Evolutionary conservation across 2,888 invertebrate species (phyloP).

Genomic region (Harpagoxenus sublaevis): DNA sequence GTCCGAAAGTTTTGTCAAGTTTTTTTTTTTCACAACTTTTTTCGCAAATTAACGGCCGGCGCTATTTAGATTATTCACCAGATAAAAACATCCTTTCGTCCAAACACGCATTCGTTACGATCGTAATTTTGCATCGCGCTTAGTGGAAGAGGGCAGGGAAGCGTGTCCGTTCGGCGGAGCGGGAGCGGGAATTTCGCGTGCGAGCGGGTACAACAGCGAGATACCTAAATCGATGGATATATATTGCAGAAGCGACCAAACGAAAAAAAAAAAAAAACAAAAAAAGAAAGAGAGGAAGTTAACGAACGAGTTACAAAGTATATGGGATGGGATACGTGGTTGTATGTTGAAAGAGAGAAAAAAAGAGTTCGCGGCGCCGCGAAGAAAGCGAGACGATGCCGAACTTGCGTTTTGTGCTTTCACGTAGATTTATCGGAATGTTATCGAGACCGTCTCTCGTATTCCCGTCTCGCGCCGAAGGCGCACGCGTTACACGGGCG

Average conservation of each 20-base stretch:
- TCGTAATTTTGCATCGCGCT: slow-evolving; percentile 30
- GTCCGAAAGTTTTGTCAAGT: slow-evolving; percentile 23
- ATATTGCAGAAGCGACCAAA: slow-evolving; percentile 39
- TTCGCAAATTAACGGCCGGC: slow-evolving; percentile 45
- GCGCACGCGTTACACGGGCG: neutral
- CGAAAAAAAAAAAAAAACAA: neutral
- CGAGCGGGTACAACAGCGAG: slow-evolving; percentile 32
- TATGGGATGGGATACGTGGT: slow-evolving; percentile 19
- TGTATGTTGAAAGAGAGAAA: neutral
- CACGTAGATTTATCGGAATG: slow-evolving; percentile 37
- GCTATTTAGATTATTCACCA: slow-evolving; percentile 36
- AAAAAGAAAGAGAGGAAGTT: slow-evolving; percentile 27
- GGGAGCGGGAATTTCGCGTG: slow-evolving; percentile 49
- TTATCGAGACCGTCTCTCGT: slow-evolving; percentile 9
- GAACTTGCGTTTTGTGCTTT: slow-evolving; percentile 20
- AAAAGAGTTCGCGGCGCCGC: slow-evolving; percentile 30
- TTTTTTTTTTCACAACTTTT: slow-evolving; percentile 2
- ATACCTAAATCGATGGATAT: slow-evolving; percentile 36
- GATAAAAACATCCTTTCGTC: slow-evolving; percentile 17
- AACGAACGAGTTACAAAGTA: slow-evolving; percentile 30
- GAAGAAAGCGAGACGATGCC: slow-evolving; percentile 53
- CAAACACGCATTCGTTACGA: slow-evolving; percentile 24
- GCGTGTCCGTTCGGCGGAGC: slow-evolving; percentile 19
- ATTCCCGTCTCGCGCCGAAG: slow-evolving; percentile 13
- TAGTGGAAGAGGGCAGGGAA: slow-evolving; percentile 15